Evolutionary conservation across 2,113 vertebrate genomes (phyloP).

Genomic region (Zosterops japonicus): DNA sequence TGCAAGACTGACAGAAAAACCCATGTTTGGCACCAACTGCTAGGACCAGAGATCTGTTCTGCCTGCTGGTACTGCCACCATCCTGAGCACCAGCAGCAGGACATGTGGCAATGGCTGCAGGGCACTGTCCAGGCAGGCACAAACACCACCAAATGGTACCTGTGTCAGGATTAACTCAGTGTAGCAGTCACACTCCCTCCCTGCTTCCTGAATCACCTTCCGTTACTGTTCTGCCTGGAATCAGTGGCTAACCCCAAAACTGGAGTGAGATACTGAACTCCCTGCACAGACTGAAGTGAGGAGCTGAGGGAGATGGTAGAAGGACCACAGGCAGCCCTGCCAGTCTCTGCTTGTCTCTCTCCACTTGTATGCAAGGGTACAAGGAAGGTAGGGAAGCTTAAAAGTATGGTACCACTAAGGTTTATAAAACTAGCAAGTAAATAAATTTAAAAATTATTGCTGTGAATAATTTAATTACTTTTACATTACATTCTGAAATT

Average conservation of each 20-base stretch:
- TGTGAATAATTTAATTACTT: background rate
- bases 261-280: background rate
- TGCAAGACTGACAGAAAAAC: background rate
- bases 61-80: background rate
- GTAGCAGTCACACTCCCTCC: background rate
- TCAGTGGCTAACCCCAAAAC: background rate
- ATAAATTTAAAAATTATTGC: background rate
- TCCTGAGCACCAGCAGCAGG: background rate
- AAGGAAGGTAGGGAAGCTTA: background rate
- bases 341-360: background rate
- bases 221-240: background rate
- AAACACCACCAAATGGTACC: background rate
- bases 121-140: background rate
- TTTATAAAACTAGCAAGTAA: background rate
- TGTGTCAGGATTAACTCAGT: background rate
- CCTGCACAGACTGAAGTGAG: background rate
- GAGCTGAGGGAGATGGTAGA: background rate
- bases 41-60: accelerated
- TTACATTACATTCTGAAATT: background rate
- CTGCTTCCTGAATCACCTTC: background rate
- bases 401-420: background rate
- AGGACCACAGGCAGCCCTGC: background rate
- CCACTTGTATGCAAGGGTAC: background rate
- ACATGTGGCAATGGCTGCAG: background rate
- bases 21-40: accelerated